Percentiles rank a stretch among this genome's conserved stretches.
Evolutionary conservation across 2,797 vertebrate genomes (phyloP).

Genomic region (Ctenochaetus hawaiiensis): DNA sequence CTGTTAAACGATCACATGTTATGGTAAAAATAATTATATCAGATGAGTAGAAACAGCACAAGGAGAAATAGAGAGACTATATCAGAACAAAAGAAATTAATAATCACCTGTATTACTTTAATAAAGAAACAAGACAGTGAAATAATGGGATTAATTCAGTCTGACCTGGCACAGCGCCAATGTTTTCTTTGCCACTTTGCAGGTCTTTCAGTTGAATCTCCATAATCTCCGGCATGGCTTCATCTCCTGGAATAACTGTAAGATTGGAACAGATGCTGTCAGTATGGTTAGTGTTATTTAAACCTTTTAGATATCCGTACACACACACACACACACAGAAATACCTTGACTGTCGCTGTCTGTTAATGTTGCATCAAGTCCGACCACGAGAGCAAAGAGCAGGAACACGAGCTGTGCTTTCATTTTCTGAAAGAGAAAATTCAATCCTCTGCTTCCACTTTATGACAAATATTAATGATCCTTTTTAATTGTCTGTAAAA

Average conservation of each 20-base stretch:
- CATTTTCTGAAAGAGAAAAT: conserved; percentile 50
- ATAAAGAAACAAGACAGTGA: background rate
- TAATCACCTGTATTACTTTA: background rate
- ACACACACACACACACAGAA: background rate
- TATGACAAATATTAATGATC: background rate
- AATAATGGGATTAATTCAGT: background rate
- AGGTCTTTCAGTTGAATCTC: accelerated
- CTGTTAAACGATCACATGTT: too few relatives aligned
- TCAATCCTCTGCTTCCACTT: background rate
- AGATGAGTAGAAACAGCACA: too few relatives aligned
- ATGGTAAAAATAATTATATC: too few relatives aligned
- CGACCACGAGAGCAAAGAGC: conserved; percentile 37
- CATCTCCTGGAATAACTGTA: conserved; percentile 24
- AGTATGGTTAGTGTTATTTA: background rate
- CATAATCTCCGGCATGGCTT: accelerated
- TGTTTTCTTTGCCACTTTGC: accelerated
- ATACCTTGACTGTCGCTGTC: background rate
- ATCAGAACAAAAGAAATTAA: too few relatives aligned
- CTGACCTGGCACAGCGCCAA: background rate
- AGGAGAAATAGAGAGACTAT: too few relatives aligned
- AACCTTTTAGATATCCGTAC: too few relatives aligned
- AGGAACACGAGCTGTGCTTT: conserved; percentile 45
- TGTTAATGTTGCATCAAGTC: accelerated
- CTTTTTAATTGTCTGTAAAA: background rate
- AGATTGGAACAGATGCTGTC: background rate